Conservation (phyloP, 35 echinoderm and acorn worm genomes). For the Lytechinus variegatus region DNA sequence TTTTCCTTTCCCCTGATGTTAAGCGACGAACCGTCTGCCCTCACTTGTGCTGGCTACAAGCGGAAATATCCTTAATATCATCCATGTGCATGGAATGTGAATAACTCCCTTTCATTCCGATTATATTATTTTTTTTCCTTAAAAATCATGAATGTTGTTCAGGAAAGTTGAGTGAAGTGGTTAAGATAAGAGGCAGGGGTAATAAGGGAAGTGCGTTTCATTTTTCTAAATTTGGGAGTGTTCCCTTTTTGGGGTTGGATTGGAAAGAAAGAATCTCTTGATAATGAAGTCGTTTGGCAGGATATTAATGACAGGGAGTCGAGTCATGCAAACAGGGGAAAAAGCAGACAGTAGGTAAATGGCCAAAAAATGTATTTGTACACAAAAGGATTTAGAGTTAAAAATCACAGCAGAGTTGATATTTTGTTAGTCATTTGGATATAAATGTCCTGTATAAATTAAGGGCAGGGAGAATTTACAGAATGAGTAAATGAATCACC, state of each 20-base stretch:
- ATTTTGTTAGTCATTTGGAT: background rate
- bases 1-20: background rate
- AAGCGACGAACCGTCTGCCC: background rate
- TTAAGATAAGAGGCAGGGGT: background rate
- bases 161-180: background rate
- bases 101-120: background rate
- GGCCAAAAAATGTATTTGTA: background rate
- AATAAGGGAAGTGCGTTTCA: constrained; percentile 33
- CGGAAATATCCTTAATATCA: constrained; percentile 20
- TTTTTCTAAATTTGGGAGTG: constrained; percentile 45
- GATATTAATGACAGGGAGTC: constrained; percentile 10
- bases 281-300: constrained; percentile 18
- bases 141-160: background rate
- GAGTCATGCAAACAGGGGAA: constrained; percentile 1
- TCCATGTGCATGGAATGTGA: constrained; percentile 34
- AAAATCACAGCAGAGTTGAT: background rate
- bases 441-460: background rate
- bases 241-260: background rate
- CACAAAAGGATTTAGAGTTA: background rate
- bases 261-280: constrained; percentile 26
- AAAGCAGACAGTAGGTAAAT: background rate
- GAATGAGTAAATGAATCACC: background rate
- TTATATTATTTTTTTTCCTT: background rate
- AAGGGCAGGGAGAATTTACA: background rate
- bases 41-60: background rate